Percentiles rank a stretch among this genome's conserved stretches.
Conservation (phyloP, 2,888 invertebrate genomes). For the Ochropleura leucogaster region DNA sequence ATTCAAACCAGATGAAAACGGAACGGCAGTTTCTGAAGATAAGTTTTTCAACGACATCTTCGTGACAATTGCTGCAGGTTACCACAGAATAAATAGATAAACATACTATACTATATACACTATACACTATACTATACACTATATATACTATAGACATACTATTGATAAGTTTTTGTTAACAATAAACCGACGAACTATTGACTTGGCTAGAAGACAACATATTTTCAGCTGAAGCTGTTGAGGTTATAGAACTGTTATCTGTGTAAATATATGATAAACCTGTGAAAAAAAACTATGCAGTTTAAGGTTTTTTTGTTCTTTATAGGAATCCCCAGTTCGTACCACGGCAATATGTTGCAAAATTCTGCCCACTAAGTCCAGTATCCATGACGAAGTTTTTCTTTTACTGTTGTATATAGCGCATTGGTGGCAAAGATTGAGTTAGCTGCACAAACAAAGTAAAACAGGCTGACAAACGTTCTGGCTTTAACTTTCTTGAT, state of each 20-base stretch:
- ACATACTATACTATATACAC: too few relatives aligned
- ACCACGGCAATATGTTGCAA: background rate
- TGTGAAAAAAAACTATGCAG: background rate
- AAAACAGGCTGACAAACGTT: background rate
- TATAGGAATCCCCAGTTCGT: background rate
- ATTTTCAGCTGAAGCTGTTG: constrained; percentile 33
- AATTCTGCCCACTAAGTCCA: too few relatives aligned
- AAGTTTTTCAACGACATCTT: constrained; percentile 32
- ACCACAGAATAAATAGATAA: constrained; percentile 53
- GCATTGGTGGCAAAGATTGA: background rate
- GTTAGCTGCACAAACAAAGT: background rate
- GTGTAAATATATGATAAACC: constrained; percentile 29
- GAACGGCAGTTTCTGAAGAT: constrained; percentile 11
- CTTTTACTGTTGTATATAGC: background rate
- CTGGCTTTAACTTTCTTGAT: background rate
- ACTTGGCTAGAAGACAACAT: constrained; percentile 16
- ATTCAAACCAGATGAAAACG: constrained; percentile 6
- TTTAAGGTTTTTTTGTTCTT: background rate
- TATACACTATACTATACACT: too few relatives aligned
- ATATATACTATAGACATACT: constrained; percentile 49
- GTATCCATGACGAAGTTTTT: background rate
- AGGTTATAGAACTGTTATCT: constrained; percentile 30
- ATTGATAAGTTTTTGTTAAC: constrained; percentile 42
- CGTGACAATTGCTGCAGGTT: constrained; percentile 27
- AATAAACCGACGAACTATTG: constrained; percentile 36